phyloP scores from a whole-genome alignment of 2,888 invertebrate genomes.

The Stenurella melanura region DNA sequence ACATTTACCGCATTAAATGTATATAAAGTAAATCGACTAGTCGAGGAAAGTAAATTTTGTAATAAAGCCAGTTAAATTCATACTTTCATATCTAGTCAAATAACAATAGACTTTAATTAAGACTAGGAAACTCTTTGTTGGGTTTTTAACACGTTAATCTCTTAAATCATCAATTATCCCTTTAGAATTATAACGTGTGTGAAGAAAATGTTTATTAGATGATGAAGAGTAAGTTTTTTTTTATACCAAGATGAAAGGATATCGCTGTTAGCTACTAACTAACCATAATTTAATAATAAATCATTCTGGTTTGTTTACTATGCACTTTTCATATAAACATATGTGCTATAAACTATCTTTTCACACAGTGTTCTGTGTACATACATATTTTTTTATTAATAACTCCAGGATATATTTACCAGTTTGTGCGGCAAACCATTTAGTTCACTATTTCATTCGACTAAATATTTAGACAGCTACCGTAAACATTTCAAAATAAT shows the following conservation, averaged over 20 bases:
- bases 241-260: background rate
- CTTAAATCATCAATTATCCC: background rate
- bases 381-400: background rate
- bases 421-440: too few relatives aligned
- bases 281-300: background rate
- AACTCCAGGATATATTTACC: too few relatives aligned
- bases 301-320: background rate
- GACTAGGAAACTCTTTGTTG: background rate
- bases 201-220: background rate
- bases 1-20: background rate
- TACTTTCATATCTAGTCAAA: too few relatives aligned
- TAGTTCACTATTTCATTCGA: too few relatives aligned
- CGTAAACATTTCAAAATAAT: too few relatives aligned
- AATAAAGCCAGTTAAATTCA: too few relatives aligned
- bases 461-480: too few relatives aligned
- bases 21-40: background rate
- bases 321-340: background rate
- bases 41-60: too few relatives aligned
- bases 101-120: too few relatives aligned
- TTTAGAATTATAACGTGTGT: background rate
- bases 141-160: background rate
- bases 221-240: background rate
- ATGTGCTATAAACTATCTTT: background rate
- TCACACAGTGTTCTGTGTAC: background rate
- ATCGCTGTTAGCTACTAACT: background rate